Evolutionary conservation across 1,140 invertebrate genomes (phyloP), one percentile per base, ranked within the genome.

Genomic region (Nymphalis io): DNA sequence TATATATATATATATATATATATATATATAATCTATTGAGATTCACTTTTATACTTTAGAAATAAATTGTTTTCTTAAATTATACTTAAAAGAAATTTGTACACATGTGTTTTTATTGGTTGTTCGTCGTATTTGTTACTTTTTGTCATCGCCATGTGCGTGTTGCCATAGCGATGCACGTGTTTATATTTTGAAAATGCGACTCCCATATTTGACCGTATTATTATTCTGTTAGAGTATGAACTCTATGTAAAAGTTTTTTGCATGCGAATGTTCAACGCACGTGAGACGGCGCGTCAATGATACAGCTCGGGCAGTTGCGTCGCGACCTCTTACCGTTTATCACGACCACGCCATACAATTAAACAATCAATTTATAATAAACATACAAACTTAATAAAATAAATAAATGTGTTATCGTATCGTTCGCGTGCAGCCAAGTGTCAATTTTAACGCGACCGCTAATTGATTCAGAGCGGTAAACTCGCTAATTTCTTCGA

Each of bases 291-390:
- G 60, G 44, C 76, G 81, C 76, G 70, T 82, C 75, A 85, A 82
- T 83, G 83, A 80, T 85, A 86, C 76, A 82, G 70, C 73, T 18
- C 78, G 77, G 73, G 59, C 87, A 87, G 85, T 89, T 82, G 79
- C 75, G 46, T 57, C 74, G 80, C 87, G 83, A 82, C 85, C 83
- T 87, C 80, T 76, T 81, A 55, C 58, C 83, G 84, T 70, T 83
- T 87, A 87, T 87, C 85, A 87, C 84, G 82, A 79, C 80, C 18
- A 68, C 67, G 61, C 61, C 40, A 58, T 62, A 15, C 58, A 68
- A 68, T 68, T 42, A 48, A 76, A 63, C 67, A 76, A 78, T 78
- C 72, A 76, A 77, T 81, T 74, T 79, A 78, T 63, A 63, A 20
- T 20, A 18, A 3, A 20, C 8, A 51, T 51, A 20, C n/a, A 48